Evolutionary conservation across 1,140 invertebrate genomes (phyloP).

Genomic region (Argopecten irradians): DNA sequence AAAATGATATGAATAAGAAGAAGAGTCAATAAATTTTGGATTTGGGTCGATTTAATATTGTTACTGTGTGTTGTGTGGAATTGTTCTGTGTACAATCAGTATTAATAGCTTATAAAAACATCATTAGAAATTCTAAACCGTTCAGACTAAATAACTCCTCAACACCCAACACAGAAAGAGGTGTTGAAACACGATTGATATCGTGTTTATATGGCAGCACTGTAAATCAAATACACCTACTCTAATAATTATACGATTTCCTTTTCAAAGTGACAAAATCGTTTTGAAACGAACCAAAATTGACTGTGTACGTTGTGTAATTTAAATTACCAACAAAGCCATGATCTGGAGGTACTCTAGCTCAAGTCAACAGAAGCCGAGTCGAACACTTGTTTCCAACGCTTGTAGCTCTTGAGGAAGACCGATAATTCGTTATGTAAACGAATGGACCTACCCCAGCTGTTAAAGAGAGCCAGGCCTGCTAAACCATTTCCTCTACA

Average conservation of each 20-base stretch:
- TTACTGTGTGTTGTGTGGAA: neutral
- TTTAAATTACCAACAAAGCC: neutral
- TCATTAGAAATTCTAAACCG: neutral
- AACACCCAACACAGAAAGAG: neutral
- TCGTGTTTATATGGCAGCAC: neutral
- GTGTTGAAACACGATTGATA: neutral
- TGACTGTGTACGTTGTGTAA: neutral
- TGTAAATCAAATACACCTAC: neutral
- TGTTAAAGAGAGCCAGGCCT: neutral
- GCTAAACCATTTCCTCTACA: constrained; percentile 21
- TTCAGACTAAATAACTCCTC: neutral
- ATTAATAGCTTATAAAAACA: constrained; percentile 5
- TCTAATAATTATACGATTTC: neutral
- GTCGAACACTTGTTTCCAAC: neutral
- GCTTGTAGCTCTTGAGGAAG: neutral
- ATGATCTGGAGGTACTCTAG: neutral
- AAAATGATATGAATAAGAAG: neutral
- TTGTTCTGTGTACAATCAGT: constrained; percentile 3
- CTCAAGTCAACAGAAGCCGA: neutral
- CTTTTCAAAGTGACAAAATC: neutral
- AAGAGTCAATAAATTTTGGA: neutral
- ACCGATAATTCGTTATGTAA: neutral
- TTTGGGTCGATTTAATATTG: constrained; percentile 9
- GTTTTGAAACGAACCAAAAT: neutral
- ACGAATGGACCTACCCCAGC: neutral